Base-by-base conservation (phyloP, 2,113 vertebrate species). In the Mus pahari region DNA sequence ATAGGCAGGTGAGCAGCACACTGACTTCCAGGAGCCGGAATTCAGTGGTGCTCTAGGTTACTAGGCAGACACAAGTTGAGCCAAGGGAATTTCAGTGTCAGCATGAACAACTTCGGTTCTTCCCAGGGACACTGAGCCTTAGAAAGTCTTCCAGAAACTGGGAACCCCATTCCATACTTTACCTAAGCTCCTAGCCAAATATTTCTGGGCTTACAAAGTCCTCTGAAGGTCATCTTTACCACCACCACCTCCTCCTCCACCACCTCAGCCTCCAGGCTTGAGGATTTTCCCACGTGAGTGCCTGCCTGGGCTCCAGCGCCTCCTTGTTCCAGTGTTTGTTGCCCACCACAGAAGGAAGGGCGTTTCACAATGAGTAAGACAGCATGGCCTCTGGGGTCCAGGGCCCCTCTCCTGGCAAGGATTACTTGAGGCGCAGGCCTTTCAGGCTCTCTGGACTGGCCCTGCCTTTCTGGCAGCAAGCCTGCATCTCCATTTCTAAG, bases 401-500 rank as follows among this genome's bases (percentile, higher is more conserved):
- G 77, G 70, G 71, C 60, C 77, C 68, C 75, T 89, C 94, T 92
- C 5, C 36, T 93, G 81, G 87, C 28, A 48, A 93, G 39, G 39
- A 96, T 91, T 90, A 93, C 84, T 90, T 95, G 48, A 48, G 60
- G 91, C 24, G 39, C 60, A 86, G 64, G 74, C 75, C 86, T 94
- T 93, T 93, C 70, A 91, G 71, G 66, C 92, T 96, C 64, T 50
- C 70, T 66, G 86, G 68, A 70, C 68, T 89, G 53, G 78, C 87
- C 73, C 50, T 95, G 74, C 53, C 70, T 92, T 84, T 70, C 83
- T 96, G 94, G 96, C 94, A 81, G 74, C 42, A 26, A 89, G 94
- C 97, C 96, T 89, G 73, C 86, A 91, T 96, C 95, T 98, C 94
- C 90, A 36, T 96, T 97, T 96, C 93, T 86, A 90, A 94, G 91